Percentiles rank a stretch among this genome's conserved stretches.
phyloP scores from a whole-genome alignment of 2,888 invertebrate genomes.

The Bombylius major region DNA sequence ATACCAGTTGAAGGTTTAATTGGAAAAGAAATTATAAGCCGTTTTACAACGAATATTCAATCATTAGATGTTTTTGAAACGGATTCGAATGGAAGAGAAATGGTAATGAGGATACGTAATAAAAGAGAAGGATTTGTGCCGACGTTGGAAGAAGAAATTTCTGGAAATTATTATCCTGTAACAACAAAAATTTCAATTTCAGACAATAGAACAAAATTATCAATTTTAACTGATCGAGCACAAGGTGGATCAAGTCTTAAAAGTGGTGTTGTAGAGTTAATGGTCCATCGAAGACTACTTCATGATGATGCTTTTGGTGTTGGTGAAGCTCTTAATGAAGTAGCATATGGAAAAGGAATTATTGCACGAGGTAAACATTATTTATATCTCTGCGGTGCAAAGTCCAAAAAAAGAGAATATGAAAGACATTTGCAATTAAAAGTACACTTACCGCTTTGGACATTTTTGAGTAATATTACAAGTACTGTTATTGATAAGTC shows the following conservation, averaged over 20 bases:
- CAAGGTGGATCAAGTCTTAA: constrained; percentile 67
- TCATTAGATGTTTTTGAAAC: constrained; percentile 68
- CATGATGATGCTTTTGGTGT: constrained; percentile 91
- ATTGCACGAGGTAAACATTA: constrained; percentile 59
- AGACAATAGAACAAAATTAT: constrained; percentile 35
- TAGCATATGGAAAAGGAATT: constrained; percentile 52
- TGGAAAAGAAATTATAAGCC: constrained; percentile 75
- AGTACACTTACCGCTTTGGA: constrained; percentile 47
- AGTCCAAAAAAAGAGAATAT: constrained; percentile 10
- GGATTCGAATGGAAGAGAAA: constrained; percentile 86
- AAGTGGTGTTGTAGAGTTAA: constrained; percentile 66
- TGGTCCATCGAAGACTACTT: constrained; percentile 72
- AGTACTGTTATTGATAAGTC: constrained; percentile 19
- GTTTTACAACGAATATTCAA: constrained; percentile 50
- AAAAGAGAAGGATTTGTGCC: constrained; percentile 62
- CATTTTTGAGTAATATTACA: constrained; percentile 40
- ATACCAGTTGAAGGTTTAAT: constrained; percentile 50
- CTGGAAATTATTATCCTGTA: constrained; percentile 90
- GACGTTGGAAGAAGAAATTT: constrained; percentile 53
- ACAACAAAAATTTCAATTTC: constrained; percentile 64
- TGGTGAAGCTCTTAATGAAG: constrained; percentile 79
- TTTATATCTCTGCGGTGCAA: constrained; percentile 34
- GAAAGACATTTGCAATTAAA: constrained; percentile 41
- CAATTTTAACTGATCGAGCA: constrained; percentile 57
- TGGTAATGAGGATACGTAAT: constrained; percentile 55